Conservation (phyloP, 2,888 invertebrate species). For the Eupeodes luniger region DNA sequence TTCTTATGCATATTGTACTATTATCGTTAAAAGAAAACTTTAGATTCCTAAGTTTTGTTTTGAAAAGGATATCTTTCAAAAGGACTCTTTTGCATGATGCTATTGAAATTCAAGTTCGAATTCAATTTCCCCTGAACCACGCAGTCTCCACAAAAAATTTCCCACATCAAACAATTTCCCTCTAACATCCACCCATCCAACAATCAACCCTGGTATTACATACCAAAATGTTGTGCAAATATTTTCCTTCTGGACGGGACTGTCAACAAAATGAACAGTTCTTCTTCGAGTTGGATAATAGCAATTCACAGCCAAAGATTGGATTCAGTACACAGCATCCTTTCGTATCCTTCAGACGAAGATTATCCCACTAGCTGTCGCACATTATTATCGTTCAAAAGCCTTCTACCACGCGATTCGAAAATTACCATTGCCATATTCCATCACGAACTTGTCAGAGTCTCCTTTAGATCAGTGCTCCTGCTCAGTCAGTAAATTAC, state of each 20-base stretch:
- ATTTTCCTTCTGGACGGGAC: background rate
- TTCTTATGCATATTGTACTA: too few relatives aligned
- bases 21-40: too few relatives aligned
- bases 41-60: too few relatives aligned
- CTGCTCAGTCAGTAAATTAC: conserved; percentile 25
- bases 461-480: too few relatives aligned
- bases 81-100: background rate
- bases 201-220: background rate
- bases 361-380: conserved; percentile 25
- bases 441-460: conserved; percentile 35
- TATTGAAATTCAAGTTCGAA: background rate
- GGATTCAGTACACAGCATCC: conserved; percentile 67
- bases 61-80: too few relatives aligned
- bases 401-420: conserved; percentile 40
- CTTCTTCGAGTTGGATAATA: conserved; percentile 49
- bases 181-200: conserved; percentile 8
- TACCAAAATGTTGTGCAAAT: conserved; percentile 16
- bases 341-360: conserved; percentile 65
- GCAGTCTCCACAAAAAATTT: conserved; percentile 46
- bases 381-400: conserved; percentile 5
- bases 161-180: conserved; percentile 9
- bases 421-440: background rate
- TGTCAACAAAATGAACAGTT: conserved; percentile 33
- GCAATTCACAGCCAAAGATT: conserved; percentile 42
- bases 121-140: conserved; percentile 8